Base-by-base conservation (phyloP, 1,140 invertebrate species). In the Geopemphigus sp. region DNA sequence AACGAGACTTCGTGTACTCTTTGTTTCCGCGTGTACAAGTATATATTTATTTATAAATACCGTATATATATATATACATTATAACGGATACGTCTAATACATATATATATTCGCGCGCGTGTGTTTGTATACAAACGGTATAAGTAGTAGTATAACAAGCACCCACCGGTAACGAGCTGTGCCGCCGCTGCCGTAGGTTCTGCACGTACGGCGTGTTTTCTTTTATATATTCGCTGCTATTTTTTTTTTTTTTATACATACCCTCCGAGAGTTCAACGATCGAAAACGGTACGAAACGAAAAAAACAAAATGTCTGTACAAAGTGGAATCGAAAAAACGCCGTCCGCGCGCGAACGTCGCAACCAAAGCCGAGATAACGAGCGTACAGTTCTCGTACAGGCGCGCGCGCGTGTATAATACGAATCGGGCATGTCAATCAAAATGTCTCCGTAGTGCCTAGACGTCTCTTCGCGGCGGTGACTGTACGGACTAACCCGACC, bases 1-100 rank as follows among this genome's bases (percentile, higher is more conserved):
- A 78, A 78, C 74, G 57, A 78, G 74, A 61, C 56, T 61, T 63
- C 74, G 74, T 78, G 74, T 63, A 78, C 57, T 78, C 74, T 78
- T 78, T 78, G 57, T 78, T 78, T 61, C 57, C 74, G 54, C 39
- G 57, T 63, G 32, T 39, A 56, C 56, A 15, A 19, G 32, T 61
- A 29, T 61, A 29, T 5, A 61, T 17, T 11, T 26, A 56, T 56
- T 54, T 72, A 47, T 14, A 47, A 5, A 57, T 68, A 50, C 32
- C 8, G 19, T 26, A 56, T 54, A 68, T 57, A 57, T 57, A 57
- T 57, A 24, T 24, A 57, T 57, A 15, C 19, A 15, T 47, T n/a
- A 8, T 8, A 39, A 39, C 32, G 32, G 32, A n/a, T n/a, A n/a
- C n/a, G n/a, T n/a, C n/a, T n/a, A n/a, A n/a, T n/a, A n/a, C n/a